Evolutionary conservation across 2,113 vertebrate species (phyloP), one percentile per base, ranked within the genome.

Genomic region (Scolopax mira): DNA sequence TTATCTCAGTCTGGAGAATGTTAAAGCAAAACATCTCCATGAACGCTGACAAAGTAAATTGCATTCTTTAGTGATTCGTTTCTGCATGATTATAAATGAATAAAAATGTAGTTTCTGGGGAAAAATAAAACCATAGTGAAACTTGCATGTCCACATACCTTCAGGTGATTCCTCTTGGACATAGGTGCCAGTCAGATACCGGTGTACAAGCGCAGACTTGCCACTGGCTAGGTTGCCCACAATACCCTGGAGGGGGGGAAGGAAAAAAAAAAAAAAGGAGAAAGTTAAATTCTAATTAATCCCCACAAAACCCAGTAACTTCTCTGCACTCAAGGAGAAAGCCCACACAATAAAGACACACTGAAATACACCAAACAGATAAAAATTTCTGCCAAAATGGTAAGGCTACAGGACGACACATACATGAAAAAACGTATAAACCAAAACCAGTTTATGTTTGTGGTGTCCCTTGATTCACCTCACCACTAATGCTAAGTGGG

Each of bases 111-210:
- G 57, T 61, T 85, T 66, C 24, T 7, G 33, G 60, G 27, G n/a
- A 0, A 0, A 3, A 10, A 10, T 5, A 3, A 8, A 11, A 10
- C 15, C 6, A 7, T 9, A 33, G 17, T 69, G 44, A 44, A 25
- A 30, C 66, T 11, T 23, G 61, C 16, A 28, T 1, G 2, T 14
- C 13, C 10, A 84, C 97, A 7, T 98, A 99, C 99, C 99, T 98
- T 99, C 99, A 15, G 99, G 99, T 6, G 99, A 99, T 69, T 99
- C 99, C 88, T 99, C 99, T 94, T 99, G 99, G 49, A 99, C 99
- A 10, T 99, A 99, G 0, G 99, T 99, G 89, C 99, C 99, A 0
- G 99, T 99, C 97, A 99, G 98, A 85, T 99, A 99, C 35, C 99
- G 98, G 97, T 99, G 99, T 44, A 99, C 99, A 96, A 99, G 98